Evolutionary conservation across 1,140 invertebrate species (phyloP).

Genomic region (Cephus cinctus): DNA sequence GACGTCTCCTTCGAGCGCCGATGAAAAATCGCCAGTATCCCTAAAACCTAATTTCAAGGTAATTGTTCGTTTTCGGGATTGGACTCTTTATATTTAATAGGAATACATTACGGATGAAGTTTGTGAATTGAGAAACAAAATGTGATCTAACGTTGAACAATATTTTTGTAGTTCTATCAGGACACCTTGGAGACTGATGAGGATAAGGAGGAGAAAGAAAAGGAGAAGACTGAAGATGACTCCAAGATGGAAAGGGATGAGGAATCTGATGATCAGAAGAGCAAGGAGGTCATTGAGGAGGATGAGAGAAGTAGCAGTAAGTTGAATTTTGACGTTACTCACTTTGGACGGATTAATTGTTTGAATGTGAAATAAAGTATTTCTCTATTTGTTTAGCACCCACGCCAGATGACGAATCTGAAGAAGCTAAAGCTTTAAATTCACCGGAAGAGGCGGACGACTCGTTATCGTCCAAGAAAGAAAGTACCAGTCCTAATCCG

Average conservation of each 20-base stretch:
- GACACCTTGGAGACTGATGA: conserved; percentile 80
- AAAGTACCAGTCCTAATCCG: conserved; percentile 21
- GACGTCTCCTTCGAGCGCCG: conserved; percentile 51
- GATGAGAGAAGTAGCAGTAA: conserved; percentile 31
- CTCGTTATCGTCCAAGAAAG: conserved; percentile 28
- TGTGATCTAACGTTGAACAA: conserved; percentile 7
- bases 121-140: neutral
- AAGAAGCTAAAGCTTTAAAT: conserved; percentile 27
- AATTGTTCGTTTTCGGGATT: conserved; percentile 7
- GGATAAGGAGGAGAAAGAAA: conserved; percentile 42
- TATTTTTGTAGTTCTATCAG: conserved; percentile 77
- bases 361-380: neutral
- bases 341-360: too few species aligned
- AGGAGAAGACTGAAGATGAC: conserved; percentile 19
- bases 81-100: neutral
- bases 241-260: neutral
- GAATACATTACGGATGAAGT: neutral
- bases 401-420: conserved; percentile 33
- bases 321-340: conserved; percentile 12
- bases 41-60: conserved; percentile 59
- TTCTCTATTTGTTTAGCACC: conserved; percentile 26
- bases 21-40: conserved; percentile 57
- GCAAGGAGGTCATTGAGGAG: conserved; percentile 20
- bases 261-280: conserved; percentile 12
- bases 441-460: conserved; percentile 29